A percentile compares a stretch with the other conserved stretches of the same genome.
Evolutionary conservation across 2,113 vertebrate genomes (phyloP).

Genomic region (Synchiropus splendidus): DNA sequence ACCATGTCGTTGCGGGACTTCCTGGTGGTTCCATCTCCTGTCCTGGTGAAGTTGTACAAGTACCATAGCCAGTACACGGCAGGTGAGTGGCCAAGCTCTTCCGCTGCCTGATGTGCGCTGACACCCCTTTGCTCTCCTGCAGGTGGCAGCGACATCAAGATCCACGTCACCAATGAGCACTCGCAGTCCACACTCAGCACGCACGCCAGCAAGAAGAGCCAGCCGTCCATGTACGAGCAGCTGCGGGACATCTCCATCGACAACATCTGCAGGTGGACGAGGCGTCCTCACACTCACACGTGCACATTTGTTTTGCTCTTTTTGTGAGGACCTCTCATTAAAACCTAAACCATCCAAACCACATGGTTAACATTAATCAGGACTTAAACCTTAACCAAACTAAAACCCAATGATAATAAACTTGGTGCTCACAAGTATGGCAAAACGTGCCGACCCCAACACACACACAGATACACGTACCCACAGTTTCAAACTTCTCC

Average conservation of each 20-base stretch:
- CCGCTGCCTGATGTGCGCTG: not conserved
- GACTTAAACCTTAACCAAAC: no score
- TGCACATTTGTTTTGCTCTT: no score
- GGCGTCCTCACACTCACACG: not conserved
- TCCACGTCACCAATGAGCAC: slow-evolving; percentile 92
- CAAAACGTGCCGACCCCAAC: not conserved
- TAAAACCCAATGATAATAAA: no score
- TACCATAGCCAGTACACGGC: slow-evolving; percentile 88
- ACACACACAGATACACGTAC: not conserved
- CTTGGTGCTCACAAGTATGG: no score
- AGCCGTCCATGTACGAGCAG: slow-evolving; percentile 96
- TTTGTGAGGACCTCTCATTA: no score
- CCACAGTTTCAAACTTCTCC: not conserved
- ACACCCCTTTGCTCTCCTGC: not conserved
- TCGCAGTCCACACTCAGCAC: slow-evolving; percentile 84
- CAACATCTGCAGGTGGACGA: slow-evolving; percentile 89
- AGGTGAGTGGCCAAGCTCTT: slow-evolving; percentile 60
- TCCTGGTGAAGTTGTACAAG: slow-evolving; percentile 95
- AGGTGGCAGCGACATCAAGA: slow-evolving; percentile 88
- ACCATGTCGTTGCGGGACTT: slow-evolving; percentile 89
- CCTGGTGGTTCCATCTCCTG: slow-evolving; percentile 91
- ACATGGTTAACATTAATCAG: no score
- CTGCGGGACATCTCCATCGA: slow-evolving; percentile 96
- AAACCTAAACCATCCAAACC: no score
- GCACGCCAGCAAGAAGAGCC: slow-evolving; percentile 75